Base-by-base conservation (phyloP, 2,113 vertebrate genomes). In the Penelope pileata region DNA sequence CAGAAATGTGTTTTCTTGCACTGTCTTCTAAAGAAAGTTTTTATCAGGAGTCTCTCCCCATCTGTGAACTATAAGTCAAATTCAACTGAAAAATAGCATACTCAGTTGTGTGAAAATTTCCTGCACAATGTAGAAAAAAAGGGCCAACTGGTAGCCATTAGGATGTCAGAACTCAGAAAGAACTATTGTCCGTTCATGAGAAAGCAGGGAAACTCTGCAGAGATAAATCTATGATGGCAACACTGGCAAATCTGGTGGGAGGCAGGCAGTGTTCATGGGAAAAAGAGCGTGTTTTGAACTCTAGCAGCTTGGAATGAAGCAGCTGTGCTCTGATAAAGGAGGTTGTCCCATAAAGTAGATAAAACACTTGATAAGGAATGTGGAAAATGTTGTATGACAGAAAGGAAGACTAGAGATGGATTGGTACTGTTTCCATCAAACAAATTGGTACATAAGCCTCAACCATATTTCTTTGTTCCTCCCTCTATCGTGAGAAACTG, bases 1-100 rank as follows among this genome's bases (percentile, higher is more conserved):
- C 83, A 92, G 91, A 94, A 94, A 91, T 88, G 85, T 91, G 88
- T 93, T 97, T 96, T 94, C 90, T 91, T 93, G 73, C 83, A 82
- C 69, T 83, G 93, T 91, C 93, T 91, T 93, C 76, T 91, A 73
- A 94, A 88, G 43, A 85, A 87, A 86, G 48, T n/a, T 96, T 97
- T 93, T 95, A 90, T 90, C 72, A 72, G 68, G 27, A 78, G 6
- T 83, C 27, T 86, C 54, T 72, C 56, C 90, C 64, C 76, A 83
- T 78, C 79, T 83, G 73, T 48, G 80, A 93, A 60, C 60, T 68
- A 23, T 90, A 97, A 94, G 93, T 96, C 94, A 95, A 81, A 96
- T 91, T 94, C 90, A 68, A 2, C 72, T 95, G 94, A 96, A 96
- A 96, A 95, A 94, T 91, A 63, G 72, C 88, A 91, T 48, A 60